Base-by-base conservation (phyloP, 1,140 invertebrate genomes). In the Sminthurinus signatus region DNA sequence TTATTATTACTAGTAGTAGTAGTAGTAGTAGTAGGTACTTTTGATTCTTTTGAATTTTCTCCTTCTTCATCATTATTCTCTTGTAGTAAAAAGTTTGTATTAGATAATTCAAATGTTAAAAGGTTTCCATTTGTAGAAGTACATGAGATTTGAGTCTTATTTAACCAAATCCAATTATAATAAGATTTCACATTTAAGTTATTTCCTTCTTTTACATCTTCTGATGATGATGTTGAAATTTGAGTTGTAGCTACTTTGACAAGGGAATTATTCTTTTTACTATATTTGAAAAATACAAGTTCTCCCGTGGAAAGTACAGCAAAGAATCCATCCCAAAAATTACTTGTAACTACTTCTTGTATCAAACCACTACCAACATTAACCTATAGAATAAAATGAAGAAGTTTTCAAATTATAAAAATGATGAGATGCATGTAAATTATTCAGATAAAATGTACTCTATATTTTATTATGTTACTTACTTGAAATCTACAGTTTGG, bases 271-370 rank as follows among this genome's bases (percentile, higher is more conserved):
- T n/a, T n/a, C n/a, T n/a, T n/a, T n/a, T n/a, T n/a, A 0, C n/a
- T n/a, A 23, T 56, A 56, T 61, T 60, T 59, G 27, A 58, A 60
- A 28, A 54, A 65, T 46, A 2, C 31, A 15, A 68, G 21, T 19
- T 52, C 55, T n/a, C 50, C 61, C 27, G 46, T 54, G 0, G 21
- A 39, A 14, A 60, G 32, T 15, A 67, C n/a, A n/a, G 51, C 64
- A 1, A 65, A n/a, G 23, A 72, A 28, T 32, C 67, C 67, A 60
- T 64, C 54, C 64, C 67, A 69, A 50, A 72, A 72, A 12, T 52
- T 64, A 23, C 28, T 60, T 28, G 65, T 21, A 12, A 67, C 42
- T 8, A 71, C 66, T 56, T 67, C 46, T 60, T 63, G 42, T 2
- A 69, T 55, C 14, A 25, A 29, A 2, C 32, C 15, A n/a, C n/a